phyloP scores from a whole-genome alignment of 1,140 invertebrate species.

The Aphaenogaster floridana region DNA sequence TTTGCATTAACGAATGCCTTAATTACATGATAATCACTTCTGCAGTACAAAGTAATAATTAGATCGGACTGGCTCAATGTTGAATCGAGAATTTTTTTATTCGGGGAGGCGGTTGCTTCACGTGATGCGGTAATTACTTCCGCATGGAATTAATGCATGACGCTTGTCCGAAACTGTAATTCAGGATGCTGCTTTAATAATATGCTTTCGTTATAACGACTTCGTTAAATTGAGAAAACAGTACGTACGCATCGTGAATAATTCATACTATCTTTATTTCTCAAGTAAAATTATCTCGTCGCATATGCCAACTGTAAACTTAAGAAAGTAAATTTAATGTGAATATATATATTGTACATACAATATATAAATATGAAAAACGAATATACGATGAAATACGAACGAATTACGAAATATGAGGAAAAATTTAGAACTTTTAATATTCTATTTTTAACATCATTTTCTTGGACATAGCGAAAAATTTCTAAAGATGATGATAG shows the following conservation, averaged over 20 bases:
- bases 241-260: background rate
- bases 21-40: conserved; percentile 50
- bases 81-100: conserved; percentile 37
- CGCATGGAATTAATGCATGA: conserved; percentile 42
- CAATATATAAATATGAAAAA: background rate
- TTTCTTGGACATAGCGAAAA: background rate
- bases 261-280: conserved; percentile 21
- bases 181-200: conserved; percentile 35
- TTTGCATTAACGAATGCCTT: conserved; percentile 39
- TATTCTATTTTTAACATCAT: background rate
- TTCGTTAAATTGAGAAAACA: conserved; percentile 49
- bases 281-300: background rate
- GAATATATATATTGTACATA: background rate
- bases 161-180: conserved; percentile 39
- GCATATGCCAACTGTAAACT: background rate
- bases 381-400: background rate
- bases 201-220: conserved; percentile 23
- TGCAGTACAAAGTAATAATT: conserved; percentile 51
- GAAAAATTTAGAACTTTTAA: background rate
- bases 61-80: conserved; percentile 46
- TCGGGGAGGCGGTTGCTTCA: background rate
- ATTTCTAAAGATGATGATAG: background rate
- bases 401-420: background rate
- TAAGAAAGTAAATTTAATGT: background rate
- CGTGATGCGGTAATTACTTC: conserved; percentile 35